These are phyloP conservation scores for Lepeophtheirus salmonis DNA, from an alignment of 1,140 invertebrate species.

Conservation along the genomic window DNA sequence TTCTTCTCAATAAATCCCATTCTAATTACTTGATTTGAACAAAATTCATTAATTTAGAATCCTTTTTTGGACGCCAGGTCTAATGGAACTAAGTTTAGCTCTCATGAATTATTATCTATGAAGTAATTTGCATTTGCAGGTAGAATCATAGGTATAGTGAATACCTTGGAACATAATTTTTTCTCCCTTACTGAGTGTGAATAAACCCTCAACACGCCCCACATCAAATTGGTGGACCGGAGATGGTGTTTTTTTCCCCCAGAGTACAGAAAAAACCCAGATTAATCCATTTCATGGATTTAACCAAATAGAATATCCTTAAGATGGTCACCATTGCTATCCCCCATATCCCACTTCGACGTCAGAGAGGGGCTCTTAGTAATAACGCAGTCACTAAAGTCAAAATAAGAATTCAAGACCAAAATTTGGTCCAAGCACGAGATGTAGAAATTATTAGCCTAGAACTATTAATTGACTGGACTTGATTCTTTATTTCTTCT, in stretches of 20 bases:
- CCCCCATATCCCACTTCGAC: neutral
- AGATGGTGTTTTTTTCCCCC: neutral
- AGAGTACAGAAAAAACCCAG: neutral
- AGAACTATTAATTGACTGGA: neutral
- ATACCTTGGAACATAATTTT: slow-evolving; percentile 11
- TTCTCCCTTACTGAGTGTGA: neutral
- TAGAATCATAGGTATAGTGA: slow-evolving; percentile 17
- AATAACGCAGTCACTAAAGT: too few species aligned
- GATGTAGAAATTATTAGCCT: neutral
- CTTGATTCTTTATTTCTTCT: neutral
- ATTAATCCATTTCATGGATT: neutral
- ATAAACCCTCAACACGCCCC: neutral
- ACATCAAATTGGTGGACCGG: neutral
- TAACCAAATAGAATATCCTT: neutral
- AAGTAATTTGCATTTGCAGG: too few species aligned
- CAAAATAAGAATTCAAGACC: slow-evolving; percentile 9
- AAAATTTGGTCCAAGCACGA: slow-evolving; percentile 6
- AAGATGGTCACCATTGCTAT: neutral
- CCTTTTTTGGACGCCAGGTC: too few species aligned
- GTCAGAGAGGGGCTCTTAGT: neutral
- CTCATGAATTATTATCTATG: too few species aligned
- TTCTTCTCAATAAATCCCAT: too few species aligned
- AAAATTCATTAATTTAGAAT: too few species aligned
- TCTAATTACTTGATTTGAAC: too few species aligned
- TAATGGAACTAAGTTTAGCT: too few species aligned